phyloP scores from a whole-genome alignment of 2,888 invertebrate genomes.

The Herminia tarsipennalis region DNA sequence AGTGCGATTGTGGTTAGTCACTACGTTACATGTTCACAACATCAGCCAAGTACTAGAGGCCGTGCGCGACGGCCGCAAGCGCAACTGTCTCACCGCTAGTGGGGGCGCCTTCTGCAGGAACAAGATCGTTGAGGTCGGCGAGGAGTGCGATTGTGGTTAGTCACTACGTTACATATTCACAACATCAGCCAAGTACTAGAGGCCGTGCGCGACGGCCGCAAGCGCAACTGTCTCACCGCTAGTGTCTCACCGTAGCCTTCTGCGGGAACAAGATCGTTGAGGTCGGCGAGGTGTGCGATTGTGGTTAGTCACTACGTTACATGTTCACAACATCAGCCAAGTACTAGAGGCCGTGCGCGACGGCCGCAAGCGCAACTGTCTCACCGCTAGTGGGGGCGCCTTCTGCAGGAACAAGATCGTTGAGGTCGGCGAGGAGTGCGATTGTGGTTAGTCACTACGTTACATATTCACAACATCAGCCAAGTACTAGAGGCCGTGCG shows the following conservation, averaged over 20 bases:
- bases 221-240: conserved; percentile 96
- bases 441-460: conserved; percentile 98
- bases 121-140: conserved; percentile 98
- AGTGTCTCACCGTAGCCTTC: conserved; percentile 96
- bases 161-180: conserved; percentile 96
- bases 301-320: too few relatives aligned
- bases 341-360: conserved; percentile 97
- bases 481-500: conserved; percentile 96
- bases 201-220: conserved; percentile 95
- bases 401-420: conserved; percentile 99
- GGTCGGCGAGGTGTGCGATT: conserved; percentile 99
- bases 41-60: conserved; percentile 97
- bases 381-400: conserved; percentile 94
- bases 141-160: conserved; percentile 99
- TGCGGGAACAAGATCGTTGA: conserved; percentile 99
- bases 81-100: conserved; percentile 95
- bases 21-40: too few relatives aligned
- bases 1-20: conserved; percentile 99
- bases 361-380: conserved; percentile 96
- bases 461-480: conserved; percentile 97
- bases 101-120: conserved; percentile 99
- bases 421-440: conserved; percentile 99
- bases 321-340: conserved; percentile 97
- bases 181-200: conserved; percentile 98
- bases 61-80: conserved; percentile 94